Evolutionary conservation across 2,113 vertebrate species (phyloP), one percentile per base, ranked within the genome.

Genomic region (Dasyornis broadbenti): DNA sequence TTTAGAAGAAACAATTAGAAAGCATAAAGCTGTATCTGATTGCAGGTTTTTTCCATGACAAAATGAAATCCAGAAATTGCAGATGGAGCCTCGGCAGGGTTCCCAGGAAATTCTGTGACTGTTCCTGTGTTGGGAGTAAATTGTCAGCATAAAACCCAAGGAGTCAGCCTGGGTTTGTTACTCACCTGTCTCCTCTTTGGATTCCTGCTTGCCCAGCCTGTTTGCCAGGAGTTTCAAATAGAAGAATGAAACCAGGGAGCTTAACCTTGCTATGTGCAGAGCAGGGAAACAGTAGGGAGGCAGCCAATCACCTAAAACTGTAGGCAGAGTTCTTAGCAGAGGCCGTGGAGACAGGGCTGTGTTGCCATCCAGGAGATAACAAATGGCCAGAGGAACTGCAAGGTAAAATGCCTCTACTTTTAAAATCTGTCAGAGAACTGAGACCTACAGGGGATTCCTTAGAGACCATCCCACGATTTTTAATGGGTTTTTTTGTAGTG

Each of bases 31-130:
- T 90, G 17, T 54, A 1, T 59, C 33, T 61, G 63, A 53, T 18
- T n/a, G 87, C 71, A 82, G 90, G 31, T 10, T 89, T 95, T 95
- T 93, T 90, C 87, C 82, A 56, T 42, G 44, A 31, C 82, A 31
- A 82, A 91, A 86, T 52, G 49, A 94, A 91, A 80, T 86, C 65
- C 86, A 86, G 83, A 61, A 85, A 72, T 69, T 90, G 52, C 88
- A 95, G 92, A 89, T 78, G 89, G 94, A 80, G 83, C 83, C 92
- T 94, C 63, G 10, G 77, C 93, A 92, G 95, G 49, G 16, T 93
- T 95, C 86, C 96, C 52, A 26, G 66, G 88, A 54, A 96, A 40
- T 81, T 76, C 73, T 82, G 82, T 13, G 88, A 6, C 35, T 77
- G 52, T 54, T 82, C 90, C 83, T 91, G 31, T 80, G 10, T 1